Conservation (phyloP, 2,797 vertebrate genomes). For the Acomys russatus region DNA sequence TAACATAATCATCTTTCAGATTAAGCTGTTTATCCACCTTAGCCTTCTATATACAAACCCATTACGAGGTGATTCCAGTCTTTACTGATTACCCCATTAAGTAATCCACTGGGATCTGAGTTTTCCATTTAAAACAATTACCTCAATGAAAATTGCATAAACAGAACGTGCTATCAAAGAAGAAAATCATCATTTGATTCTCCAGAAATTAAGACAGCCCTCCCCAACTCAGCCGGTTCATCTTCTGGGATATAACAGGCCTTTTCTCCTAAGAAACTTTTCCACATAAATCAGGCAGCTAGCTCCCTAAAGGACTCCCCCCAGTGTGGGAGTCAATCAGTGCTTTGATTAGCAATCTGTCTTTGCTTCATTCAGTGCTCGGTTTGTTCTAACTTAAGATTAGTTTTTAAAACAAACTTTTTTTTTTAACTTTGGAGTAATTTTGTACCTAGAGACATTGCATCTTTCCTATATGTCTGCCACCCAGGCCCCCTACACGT, state of each 20-base stretch:
- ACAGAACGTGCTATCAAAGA: conserved; percentile 60
- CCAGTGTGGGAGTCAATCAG: conserved; percentile 33
- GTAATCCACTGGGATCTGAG: conserved; percentile 54
- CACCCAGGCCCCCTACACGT: background rate
- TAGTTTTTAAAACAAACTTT: conserved; percentile 60
- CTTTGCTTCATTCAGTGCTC: conserved; percentile 54
- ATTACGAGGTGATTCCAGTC: conserved; percentile 59
- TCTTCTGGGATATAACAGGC: conserved; percentile 57
- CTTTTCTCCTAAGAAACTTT: conserved; percentile 69
- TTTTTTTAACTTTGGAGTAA: conserved; percentile 7
- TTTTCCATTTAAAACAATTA: conserved; percentile 69
- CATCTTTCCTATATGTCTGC: background rate
- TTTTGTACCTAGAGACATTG: conserved; percentile 48
- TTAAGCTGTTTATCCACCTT: conserved; percentile 68
- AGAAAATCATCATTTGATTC: conserved; percentile 69
- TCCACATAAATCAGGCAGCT: conserved; percentile 69
- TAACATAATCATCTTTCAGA: conserved; percentile 58
- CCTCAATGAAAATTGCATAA: conserved; percentile 66
- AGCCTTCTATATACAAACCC: conserved; percentile 48
- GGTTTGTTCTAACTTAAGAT: conserved; percentile 53
- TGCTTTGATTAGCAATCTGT: conserved; percentile 72
- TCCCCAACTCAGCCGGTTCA: conserved; percentile 52
- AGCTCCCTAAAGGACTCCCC: conserved; percentile 53
- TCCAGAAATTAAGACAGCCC: conserved; percentile 60
- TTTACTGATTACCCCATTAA: conserved; percentile 68